phyloP scores from a whole-genome alignment of 2,888 invertebrate genomes.

The Idaea aversata region DNA sequence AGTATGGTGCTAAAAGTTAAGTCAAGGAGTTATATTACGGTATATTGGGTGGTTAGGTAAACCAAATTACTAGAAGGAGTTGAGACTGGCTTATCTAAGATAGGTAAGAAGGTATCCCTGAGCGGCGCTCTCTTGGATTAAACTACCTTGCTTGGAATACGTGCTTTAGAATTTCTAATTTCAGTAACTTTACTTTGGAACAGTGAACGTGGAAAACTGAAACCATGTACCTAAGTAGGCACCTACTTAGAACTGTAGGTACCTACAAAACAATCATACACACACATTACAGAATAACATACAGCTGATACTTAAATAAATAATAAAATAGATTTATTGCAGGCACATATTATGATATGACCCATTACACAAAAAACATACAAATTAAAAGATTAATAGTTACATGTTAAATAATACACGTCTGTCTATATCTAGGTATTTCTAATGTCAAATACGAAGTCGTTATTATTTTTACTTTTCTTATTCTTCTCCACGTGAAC shows the following conservation, averaged over 20 bases:
- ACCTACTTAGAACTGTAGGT: slow-evolving; percentile 38
- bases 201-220: neutral
- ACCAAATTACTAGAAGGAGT: slow-evolving; percentile 31
- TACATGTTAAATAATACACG: too few species aligned
- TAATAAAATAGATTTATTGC: too few species aligned
- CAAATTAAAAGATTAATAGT: too few species aligned
- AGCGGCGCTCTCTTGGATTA: slow-evolving; percentile 31
- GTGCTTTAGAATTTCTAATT: neutral
- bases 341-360: too few species aligned
- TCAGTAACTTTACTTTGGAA: neutral
- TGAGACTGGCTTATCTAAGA: slow-evolving; percentile 34
- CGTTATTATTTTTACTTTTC: too few species aligned
- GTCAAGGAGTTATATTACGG: slow-evolving; percentile 12
- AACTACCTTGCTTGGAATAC: slow-evolving; percentile 19
- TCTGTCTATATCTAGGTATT: too few species aligned
- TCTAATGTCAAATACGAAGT: too few species aligned
- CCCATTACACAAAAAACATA: too few species aligned
- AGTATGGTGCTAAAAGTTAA: slow-evolving; percentile 3
- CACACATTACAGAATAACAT: too few species aligned
- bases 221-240: neutral
- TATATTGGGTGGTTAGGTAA: slow-evolving; percentile 26
- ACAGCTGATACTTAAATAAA: too few species aligned
- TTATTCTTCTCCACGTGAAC: too few species aligned
- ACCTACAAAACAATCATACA: too few species aligned
- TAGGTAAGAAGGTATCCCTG: slow-evolving; percentile 25